Conservation (phyloP, 2,113 vertebrate species). For the Macaca fascicularis region T2T-MFA8v1.1 NC_088379.1:182377001-182377500, state of each 20-base stretch:
- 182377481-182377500: conserved; percentile 20
- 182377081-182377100: background rate
- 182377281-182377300: background rate
- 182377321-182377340: background rate
- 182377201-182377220: background rate
- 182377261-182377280: background rate
- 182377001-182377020: background rate
- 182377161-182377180: background rate
- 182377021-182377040: background rate
- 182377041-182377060: background rate
- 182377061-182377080: background rate
- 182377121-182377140: background rate
- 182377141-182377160: background rate
- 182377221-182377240: background rate
- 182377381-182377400: background rate
- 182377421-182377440: background rate
- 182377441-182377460: conserved; percentile 3
- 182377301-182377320: background rate
- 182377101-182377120: background rate
- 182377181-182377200: background rate
- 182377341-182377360: background rate
- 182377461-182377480: background rate
- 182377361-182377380: background rate
- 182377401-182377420: background rate
- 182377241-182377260: background rate